Evolutionary conservation across 1,140 invertebrate genomes (phyloP), one percentile per base, ranked within the genome.

Genomic region (Drosophila parabipectinata): DNA sequence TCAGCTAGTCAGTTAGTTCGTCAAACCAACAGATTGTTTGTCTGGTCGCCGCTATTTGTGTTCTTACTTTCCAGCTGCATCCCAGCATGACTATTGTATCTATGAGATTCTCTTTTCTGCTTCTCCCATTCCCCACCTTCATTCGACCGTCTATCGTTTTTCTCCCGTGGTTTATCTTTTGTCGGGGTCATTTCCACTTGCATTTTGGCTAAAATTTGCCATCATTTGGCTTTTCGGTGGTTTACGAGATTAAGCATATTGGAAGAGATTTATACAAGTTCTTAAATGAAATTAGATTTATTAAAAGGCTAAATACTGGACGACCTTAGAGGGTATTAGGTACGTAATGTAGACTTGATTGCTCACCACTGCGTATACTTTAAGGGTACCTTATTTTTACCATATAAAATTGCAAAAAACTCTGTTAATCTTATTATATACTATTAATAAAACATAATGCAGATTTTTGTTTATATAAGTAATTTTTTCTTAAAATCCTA

Each of bases 141-240:
- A 54, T 21, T 55, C 56, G 37, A 60, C 51, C 74, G 55, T 37
- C 52, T 56, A 24, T 34, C 47, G 0, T 26, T 26, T 34, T 34
- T 34, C 8, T 34, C 32, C 34, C 34, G n/a, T 44, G 6, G 41
- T 18, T 9, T 39, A 56, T 72, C 57, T 54, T 58, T 15, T 37
- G 60, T 55, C 60, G 60, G 63, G 82, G 73, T 72, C 82, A 85
- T 77, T 82, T 81, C 55, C 32, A 72, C 80, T 80, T 71, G 56
- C 62, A 56, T 74, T 77, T 39, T 47, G 54, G 53, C 52, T 74
- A 37, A 45, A 60, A 66, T 34, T 67, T 78, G 50, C 47, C 59
- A 64, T 51, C 48, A 47, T 59, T 54, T 37, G n/a, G 18, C 24
- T 59, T 21, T 75, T 74, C 21, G 50, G 18, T 39, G 28, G 62